These are phyloP conservation scores for Pluvianellus socialis DNA, from an alignment of 2,113 vertebrate species.

Conservation along the genomic window DNA sequence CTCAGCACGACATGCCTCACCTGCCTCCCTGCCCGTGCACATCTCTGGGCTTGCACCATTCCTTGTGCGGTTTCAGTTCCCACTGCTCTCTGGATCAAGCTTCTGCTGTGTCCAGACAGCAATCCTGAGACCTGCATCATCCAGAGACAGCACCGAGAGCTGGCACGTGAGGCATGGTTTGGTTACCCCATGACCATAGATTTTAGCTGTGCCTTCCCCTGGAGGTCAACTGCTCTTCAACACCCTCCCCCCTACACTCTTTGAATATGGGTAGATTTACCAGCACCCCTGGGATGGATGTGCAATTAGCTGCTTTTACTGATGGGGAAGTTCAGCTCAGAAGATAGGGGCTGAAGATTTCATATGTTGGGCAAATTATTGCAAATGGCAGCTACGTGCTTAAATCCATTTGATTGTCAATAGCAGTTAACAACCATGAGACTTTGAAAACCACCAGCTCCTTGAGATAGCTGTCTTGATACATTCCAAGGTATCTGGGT, in stretches of 20 bases:
- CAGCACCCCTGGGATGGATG: background rate
- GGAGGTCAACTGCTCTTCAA: background rate
- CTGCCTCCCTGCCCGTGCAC: background rate
- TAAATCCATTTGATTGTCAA: background rate
- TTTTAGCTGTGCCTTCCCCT: background rate
- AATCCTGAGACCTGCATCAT: background rate
- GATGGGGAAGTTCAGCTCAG: background rate
- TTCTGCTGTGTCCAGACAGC: background rate
- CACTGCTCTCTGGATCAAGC: background rate
- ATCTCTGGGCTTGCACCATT: background rate
- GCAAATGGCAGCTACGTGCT: background rate
- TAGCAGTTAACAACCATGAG: background rate
- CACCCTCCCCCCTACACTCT: rapidly evolving
- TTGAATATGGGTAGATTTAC: background rate
- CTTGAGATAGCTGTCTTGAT: background rate
- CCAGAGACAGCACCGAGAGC: background rate
- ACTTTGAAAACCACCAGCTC: background rate
- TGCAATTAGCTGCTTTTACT: background rate
- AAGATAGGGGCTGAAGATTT: rapidly evolving
- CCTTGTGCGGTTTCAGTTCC: background rate
- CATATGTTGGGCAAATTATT: background rate
- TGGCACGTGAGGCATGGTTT: background rate
- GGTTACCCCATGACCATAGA: background rate
- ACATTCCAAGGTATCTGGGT: background rate
- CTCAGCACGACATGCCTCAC: rapidly evolving